Conservation (phyloP, 2,888 invertebrate genomes). For the Andrena dorsata region DNA sequence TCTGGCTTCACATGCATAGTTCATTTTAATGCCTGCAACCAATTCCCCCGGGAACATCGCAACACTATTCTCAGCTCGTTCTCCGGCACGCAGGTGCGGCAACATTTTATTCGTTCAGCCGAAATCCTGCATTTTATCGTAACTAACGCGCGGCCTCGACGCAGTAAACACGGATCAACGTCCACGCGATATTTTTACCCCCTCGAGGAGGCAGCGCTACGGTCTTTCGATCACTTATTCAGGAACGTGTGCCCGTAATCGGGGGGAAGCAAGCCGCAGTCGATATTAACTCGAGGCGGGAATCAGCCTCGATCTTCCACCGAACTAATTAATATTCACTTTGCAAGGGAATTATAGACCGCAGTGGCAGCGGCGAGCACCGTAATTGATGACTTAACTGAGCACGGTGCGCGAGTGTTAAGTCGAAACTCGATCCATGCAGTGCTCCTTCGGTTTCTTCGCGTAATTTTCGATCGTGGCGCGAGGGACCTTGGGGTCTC, state of each 20-base stretch:
- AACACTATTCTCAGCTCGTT: neutral
- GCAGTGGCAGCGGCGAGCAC: constrained; percentile 30
- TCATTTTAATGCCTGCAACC: no score
- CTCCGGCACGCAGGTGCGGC: neutral
- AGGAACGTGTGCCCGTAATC: constrained; percentile 52
- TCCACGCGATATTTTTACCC: constrained; percentile 1
- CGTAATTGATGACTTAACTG: constrained; percentile 60
- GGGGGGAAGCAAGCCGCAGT: constrained; percentile 35
- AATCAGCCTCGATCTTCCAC: constrained; percentile 43
- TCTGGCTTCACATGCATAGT: no score
- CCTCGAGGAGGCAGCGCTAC: neutral
- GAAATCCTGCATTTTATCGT: neutral
- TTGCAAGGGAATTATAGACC: constrained; percentile 47
- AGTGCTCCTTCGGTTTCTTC: constrained; percentile 30
- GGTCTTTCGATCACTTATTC: constrained; percentile 54
- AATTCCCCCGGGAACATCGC: no score
- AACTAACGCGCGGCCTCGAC: neutral
- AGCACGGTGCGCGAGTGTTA: constrained; percentile 42
- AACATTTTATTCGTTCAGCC: neutral
- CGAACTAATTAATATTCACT: constrained; percentile 59
- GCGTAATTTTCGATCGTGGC: constrained; percentile 28
- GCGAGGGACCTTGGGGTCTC: neutral
- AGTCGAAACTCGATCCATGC: constrained; percentile 44
- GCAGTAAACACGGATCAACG: constrained; percentile 28
- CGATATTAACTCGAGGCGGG: constrained; percentile 49